Conservation (phyloP, 2,888 invertebrate species). For the Pyrrhosoma nymphula region DNA sequence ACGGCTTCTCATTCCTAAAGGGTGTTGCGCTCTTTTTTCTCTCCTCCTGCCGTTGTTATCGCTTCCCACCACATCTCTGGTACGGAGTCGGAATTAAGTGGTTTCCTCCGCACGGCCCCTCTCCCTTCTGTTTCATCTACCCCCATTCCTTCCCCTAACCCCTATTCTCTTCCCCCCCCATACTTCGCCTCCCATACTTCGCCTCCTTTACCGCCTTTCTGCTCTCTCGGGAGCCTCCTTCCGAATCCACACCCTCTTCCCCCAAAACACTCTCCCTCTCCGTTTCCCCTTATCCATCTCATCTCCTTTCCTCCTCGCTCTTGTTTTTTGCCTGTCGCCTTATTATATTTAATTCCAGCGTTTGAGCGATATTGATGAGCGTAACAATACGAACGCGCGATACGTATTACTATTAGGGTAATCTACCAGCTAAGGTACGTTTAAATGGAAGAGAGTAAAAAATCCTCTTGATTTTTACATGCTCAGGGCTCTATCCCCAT, state of each 20-base stretch:
- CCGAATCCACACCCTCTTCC: background rate
- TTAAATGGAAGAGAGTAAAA: too few species aligned
- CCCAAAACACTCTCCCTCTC: background rate
- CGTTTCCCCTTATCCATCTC: background rate
- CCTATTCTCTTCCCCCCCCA: background rate
- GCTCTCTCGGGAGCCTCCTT: background rate
- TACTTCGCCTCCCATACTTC: background rate
- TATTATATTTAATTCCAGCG: too few species aligned
- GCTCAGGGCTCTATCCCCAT: too few species aligned
- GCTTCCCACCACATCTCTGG: background rate
- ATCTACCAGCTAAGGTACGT: too few species aligned
- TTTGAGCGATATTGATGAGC: background rate
- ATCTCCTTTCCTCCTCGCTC: background rate
- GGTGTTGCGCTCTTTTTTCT: background rate
- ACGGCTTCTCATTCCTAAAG: background rate
- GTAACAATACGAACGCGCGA: too few species aligned
- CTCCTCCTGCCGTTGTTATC: background rate
- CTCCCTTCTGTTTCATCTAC: background rate
- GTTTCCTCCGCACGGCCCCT: background rate
- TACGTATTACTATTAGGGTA: too few species aligned
- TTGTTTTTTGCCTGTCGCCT: background rate
- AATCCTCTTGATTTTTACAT: too few species aligned
- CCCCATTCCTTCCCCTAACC: background rate
- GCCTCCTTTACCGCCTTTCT: background rate
- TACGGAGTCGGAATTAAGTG: slow-evolving; percentile 10